Evolutionary conservation across 2,797 vertebrate species (phyloP).

Genomic region (Lacerta agilis): DNA sequence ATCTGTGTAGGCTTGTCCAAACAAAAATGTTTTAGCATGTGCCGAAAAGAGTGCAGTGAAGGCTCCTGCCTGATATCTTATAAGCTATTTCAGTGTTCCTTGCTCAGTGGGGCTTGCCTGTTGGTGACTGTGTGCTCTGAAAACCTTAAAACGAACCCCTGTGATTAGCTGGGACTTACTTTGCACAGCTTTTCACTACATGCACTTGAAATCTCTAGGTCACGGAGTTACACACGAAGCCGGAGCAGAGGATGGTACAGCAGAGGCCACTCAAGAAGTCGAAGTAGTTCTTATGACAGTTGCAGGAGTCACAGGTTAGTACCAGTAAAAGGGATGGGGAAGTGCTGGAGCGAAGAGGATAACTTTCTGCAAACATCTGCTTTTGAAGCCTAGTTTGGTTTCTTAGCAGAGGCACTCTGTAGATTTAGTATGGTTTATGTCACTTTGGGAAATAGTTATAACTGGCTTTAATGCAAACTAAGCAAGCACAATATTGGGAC

Average conservation of each 20-base stretch:
- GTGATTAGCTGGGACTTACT: background rate
- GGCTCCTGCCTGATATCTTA: background rate
- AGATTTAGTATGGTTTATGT: background rate
- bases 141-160: background rate
- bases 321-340: background rate
- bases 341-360: too few species aligned
- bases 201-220: constrained; percentile 58
- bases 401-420: background rate
- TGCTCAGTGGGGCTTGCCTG: background rate
- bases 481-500: background rate
- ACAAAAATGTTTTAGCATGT: too few species aligned
- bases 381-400: background rate
- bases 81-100: background rate
- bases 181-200: fast-evolving
- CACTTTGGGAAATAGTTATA: background rate
- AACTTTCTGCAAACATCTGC: background rate
- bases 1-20: too few species aligned
- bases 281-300: constrained; percentile 90
- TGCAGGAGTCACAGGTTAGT: constrained; percentile 84
- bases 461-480: background rate
- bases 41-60: background rate
- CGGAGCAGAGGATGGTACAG: constrained; percentile 86
- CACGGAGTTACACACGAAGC: constrained; percentile 91
- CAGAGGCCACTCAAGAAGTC: constrained; percentile 83
- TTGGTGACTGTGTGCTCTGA: background rate